Evolutionary conservation across 1,140 invertebrate species (phyloP), one percentile per base, ranked within the genome.

Genomic region (Drosophila orena): DNA sequence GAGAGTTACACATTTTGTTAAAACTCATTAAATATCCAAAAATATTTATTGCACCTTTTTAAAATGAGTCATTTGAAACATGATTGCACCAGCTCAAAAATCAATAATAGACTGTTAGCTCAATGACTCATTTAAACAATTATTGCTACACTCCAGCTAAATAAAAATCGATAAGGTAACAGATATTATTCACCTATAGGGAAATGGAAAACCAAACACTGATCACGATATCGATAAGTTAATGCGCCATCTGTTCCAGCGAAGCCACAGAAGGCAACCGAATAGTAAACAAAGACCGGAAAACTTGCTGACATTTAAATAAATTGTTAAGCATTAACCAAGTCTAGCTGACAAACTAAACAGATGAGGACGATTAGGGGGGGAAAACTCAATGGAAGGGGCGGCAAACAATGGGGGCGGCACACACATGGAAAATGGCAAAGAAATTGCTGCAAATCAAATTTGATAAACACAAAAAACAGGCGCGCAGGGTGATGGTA

Each of bases 391-490:
- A 0, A n/a, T 46, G 38, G 40, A 12, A 35, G 34, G 54, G 55
- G 42, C 35, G 7, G 35, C 70, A 80, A 79, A 71, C 71, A 76
- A 80, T 70, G 58, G 47, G 55, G 77, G 64, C 64, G 64, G 35
- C 62, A 64, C 77, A 85, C 81, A 85, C 81, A 85, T 70, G 83
- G 70, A 77, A 89, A 89, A 89, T 89, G 77, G 84, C 68, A 80
- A 84, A 89, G 79, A 89, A 89, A 89, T 89, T 74, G 80, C 84
- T 79, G 76, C 72, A 86, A 89, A 89, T 89, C 84, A 89, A 89
- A 89, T 89, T 88, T 88, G 84, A 88, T 88, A 89, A 88, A 88
- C 84, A 88, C 58, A 72, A 72, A 58, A 84, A 84, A 65, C 35
- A 30, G 34, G 69, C 24, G 69, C 24, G 15, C 49, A 71, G 22